These are phyloP conservation scores for Semotilus atromaculatus DNA, from an alignment of 2,797 vertebrate species.

Conservation along the genomic window DNA sequence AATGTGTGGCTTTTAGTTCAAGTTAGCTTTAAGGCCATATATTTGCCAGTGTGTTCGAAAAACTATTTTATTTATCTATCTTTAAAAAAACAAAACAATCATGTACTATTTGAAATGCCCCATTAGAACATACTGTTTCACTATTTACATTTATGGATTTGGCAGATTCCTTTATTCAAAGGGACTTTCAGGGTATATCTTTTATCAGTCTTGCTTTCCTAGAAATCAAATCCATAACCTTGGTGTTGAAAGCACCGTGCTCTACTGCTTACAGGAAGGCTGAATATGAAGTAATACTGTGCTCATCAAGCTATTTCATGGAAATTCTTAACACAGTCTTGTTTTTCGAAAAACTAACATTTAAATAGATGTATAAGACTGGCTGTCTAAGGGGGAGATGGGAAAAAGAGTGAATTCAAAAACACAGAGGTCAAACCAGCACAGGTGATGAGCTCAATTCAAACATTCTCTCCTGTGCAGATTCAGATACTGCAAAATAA, in stretches of 20 bases:
- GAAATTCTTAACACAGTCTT: background rate
- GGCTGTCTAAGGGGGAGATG: background rate
- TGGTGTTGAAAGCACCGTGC: background rate
- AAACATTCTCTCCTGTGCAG: background rate
- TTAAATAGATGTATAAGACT: slow-evolving; percentile 1
- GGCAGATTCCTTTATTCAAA: background rate
- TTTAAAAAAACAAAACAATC: background rate
- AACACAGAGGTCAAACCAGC: slow-evolving; percentile 4
- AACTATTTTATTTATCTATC: background rate
- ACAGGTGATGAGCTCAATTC: background rate
- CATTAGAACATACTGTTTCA: background rate
- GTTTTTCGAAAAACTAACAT: background rate
- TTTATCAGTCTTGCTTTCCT: background rate
- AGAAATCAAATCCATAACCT: background rate
- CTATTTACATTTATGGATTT: background rate
- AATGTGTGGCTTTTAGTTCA: background rate
- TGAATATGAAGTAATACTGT: slow-evolving; percentile 10
- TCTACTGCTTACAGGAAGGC: background rate
- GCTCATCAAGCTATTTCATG: background rate
- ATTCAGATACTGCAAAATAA: background rate
- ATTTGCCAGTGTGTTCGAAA: background rate
- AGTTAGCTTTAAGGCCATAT: background rate
- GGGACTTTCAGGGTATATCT: background rate
- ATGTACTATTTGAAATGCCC: background rate
- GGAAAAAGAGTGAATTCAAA: background rate